Conservation (phyloP, 2,888 invertebrate species). For the Polietes domitor region DNA sequence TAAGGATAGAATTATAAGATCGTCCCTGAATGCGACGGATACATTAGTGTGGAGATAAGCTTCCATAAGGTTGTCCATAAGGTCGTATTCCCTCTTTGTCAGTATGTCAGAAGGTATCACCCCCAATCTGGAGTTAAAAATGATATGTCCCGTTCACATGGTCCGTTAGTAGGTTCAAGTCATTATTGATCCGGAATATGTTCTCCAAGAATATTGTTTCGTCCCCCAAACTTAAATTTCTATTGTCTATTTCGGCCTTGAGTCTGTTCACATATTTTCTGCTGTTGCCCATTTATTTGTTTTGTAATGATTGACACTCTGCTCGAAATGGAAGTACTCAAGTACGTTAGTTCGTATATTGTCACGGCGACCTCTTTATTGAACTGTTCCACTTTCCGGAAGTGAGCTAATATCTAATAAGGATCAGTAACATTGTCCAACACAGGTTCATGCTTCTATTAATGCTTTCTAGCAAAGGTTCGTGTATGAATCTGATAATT, state of each 20-base stretch:
- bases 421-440: no score
- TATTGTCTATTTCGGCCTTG: background rate
- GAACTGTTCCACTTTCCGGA: no score
- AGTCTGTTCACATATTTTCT: background rate
- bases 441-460: no score
- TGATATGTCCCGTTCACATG: background rate
- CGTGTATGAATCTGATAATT: background rate
- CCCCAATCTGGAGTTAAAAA: background rate
- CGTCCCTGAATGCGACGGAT: background rate
- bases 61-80: background rate
- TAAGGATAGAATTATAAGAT: background rate
- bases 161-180: background rate
- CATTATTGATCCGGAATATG: no score
- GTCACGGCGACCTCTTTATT: constrained; percentile 34
- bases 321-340: background rate
- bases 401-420: no score
- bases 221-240: background rate
- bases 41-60: background rate
- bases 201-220: no score
- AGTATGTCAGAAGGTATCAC: background rate
- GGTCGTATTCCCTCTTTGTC: background rate
- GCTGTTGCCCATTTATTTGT: background rate
- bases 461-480: constrained; percentile 26
- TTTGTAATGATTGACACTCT: background rate
- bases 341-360: background rate